Percentiles rank a stretch among this genome's conserved stretches.
Conservation (phyloP, 2,113 vertebrate genomes). For the Oenanthe melanoleuca region DNA sequence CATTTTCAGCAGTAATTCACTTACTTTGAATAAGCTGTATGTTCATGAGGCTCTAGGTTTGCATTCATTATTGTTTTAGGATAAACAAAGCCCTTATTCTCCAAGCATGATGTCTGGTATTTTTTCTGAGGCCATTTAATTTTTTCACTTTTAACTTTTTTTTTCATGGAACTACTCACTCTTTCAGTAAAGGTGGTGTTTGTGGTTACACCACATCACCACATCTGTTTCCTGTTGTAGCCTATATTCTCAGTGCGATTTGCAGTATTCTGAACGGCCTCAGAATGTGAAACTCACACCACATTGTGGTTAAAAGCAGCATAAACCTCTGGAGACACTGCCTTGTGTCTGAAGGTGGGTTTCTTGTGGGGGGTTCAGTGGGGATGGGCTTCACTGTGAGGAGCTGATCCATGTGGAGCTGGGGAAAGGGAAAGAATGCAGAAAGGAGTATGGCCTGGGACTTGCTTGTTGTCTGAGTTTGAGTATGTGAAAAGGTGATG, state of each 20-base stretch:
- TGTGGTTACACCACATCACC: slow-evolving; percentile 76
- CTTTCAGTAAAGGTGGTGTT: slow-evolving; percentile 49
- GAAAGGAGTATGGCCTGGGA: too few relatives aligned
- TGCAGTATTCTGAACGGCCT: slow-evolving; percentile 79
- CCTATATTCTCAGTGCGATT: slow-evolving; percentile 78
- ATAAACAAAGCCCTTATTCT: background rate
- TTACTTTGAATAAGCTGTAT: background rate
- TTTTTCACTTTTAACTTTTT: background rate
- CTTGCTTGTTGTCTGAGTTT: background rate
- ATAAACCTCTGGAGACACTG: slow-evolving; percentile 71
- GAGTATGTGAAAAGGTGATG: background rate
- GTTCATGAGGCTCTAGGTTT: background rate
- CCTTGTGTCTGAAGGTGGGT: slow-evolving; percentile 45
- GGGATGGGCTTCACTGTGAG: background rate
- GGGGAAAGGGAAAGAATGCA: too few relatives aligned
- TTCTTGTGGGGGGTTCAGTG: background rate
- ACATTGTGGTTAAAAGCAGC: slow-evolving; percentile 74
- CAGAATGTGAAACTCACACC: slow-evolving; percentile 79
- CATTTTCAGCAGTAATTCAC: background rate
- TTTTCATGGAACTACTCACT: background rate
- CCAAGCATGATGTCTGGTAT: background rate
- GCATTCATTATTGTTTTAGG: background rate
- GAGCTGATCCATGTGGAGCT: slow-evolving; percentile 31
- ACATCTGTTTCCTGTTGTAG: slow-evolving; percentile 85
- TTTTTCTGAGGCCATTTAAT: background rate